phyloP scores from a whole-genome alignment of 2,888 invertebrate species.

The Pterostichus madidus region DNA sequence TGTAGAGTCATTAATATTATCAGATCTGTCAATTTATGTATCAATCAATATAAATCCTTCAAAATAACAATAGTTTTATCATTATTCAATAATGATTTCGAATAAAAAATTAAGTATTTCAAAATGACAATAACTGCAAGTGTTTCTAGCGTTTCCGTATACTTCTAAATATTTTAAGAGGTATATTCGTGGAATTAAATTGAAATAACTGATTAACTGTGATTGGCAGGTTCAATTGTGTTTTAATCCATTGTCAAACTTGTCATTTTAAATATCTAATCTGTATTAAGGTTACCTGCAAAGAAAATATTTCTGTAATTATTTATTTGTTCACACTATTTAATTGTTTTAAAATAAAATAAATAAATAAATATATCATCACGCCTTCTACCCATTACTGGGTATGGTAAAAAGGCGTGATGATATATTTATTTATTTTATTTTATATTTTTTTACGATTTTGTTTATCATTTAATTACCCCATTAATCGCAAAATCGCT shows the following conservation, averaged over 20 bases:
- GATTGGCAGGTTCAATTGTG: constrained; percentile 33
- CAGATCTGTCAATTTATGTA: constrained; percentile 41
- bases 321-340: no score
- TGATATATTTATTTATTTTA: no score
- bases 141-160: background rate
- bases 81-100: background rate
- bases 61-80: constrained; percentile 7
- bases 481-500: no score
- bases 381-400: no score
- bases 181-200: constrained; percentile 24
- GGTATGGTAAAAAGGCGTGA: no score
- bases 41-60: constrained; percentile 42
- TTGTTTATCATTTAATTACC: no score
- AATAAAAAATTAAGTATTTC: background rate
- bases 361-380: no score
- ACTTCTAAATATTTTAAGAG: background rate
- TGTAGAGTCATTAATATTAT: constrained; percentile 43
- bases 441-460: no score
- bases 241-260: constrained; percentile 27
- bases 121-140: background rate
- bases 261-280: background rate
- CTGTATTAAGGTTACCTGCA: background rate
- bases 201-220: constrained; percentile 12
- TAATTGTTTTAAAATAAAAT: no score
- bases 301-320: background rate